Percentiles rank a stretch among this genome's conserved stretches.
These are phyloP conservation scores for Macroramphosus scolopax DNA, from an alignment of 2,797 vertebrate species.

Conservation along the genomic window DNA sequence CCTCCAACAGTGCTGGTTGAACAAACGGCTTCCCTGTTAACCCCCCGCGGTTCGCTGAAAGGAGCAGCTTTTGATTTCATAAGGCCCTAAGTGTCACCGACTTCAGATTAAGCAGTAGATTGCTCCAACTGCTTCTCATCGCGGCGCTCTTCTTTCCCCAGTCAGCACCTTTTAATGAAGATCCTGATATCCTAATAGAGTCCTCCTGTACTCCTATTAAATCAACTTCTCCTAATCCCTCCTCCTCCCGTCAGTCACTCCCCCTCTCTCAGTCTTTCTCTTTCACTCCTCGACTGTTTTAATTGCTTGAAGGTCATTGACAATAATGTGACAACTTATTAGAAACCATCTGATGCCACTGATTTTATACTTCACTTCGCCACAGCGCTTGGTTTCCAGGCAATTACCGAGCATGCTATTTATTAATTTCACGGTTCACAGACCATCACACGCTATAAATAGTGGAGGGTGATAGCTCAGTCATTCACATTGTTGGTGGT, in stretches of 20 bases:
- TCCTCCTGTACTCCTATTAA: slow-evolving; percentile 55
- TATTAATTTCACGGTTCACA: slow-evolving; percentile 85
- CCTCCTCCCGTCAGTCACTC: slow-evolving; percentile 34
- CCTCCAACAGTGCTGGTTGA: slow-evolving; percentile 16
- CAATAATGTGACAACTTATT: slow-evolving; percentile 84
- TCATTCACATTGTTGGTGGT: slow-evolving; percentile 71
- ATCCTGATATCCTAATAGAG: slow-evolving; percentile 56
- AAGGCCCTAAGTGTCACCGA: slow-evolving; percentile 21
- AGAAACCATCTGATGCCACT: slow-evolving; percentile 76
- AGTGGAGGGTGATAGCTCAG: slow-evolving; percentile 77
- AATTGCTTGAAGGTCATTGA: slow-evolving; percentile 85
- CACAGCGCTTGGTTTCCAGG: slow-evolving; percentile 77
- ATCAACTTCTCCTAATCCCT: slow-evolving; percentile 57
- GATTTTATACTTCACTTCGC: slow-evolving; percentile 77
- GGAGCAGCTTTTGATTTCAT: slow-evolving; percentile 37
- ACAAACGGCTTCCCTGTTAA: slow-evolving; percentile 24
- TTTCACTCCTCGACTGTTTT: slow-evolving; percentile 64
- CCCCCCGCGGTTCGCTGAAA: slow-evolving; percentile 34
- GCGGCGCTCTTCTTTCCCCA: slow-evolving; percentile 18
- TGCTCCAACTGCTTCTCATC: slow-evolving; percentile 33
- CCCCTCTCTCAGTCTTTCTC: slow-evolving; percentile 22
- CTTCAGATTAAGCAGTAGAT: slow-evolving; percentile 38
- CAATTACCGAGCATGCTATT: slow-evolving; percentile 83
- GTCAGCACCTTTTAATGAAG: slow-evolving; percentile 65
- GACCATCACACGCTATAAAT: slow-evolving; percentile 81